phyloP scores from a whole-genome alignment of 2,113 vertebrate species.

The Cervus canadensis region DNA sequence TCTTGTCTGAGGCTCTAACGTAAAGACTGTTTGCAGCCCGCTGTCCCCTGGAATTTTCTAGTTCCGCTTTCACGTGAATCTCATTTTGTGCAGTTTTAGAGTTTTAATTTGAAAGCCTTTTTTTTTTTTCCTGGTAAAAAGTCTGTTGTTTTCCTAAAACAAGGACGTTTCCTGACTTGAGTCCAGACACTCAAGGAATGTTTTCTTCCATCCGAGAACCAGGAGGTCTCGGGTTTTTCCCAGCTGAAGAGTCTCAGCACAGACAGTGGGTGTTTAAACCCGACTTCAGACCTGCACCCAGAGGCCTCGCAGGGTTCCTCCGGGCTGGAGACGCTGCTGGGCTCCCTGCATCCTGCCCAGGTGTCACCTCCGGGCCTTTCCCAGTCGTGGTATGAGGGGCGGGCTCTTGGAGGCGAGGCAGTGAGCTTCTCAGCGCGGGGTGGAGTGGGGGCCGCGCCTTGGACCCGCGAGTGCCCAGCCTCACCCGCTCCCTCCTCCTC shows the following conservation, averaged over 20 bases:
- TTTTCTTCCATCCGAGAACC: neutral
- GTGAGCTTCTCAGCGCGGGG: neutral
- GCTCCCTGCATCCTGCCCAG: neutral
- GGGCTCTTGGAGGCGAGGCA: neutral
- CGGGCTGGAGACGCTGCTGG: neutral
- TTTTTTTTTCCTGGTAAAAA: neutral
- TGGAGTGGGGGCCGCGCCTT: neutral
- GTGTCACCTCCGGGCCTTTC: neutral
- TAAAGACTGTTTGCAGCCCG: neutral
- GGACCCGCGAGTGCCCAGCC: fast-evolving
- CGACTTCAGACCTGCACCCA: neutral
- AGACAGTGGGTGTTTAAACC: neutral
- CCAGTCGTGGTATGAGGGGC: fast-evolving
- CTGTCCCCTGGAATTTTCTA: neutral
- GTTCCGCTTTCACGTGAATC: neutral
- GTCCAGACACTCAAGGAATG: neutral
- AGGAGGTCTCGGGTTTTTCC: neutral
- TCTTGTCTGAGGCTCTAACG: neutral
- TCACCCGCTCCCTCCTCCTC: neutral
- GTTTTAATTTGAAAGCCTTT: neutral
- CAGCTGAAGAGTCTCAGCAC: neutral
- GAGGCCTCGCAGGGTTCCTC: neutral
- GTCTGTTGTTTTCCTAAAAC: neutral
- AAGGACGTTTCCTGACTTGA: neutral
- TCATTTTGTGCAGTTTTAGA: neutral